Percentiles rank a stretch among this genome's conserved stretches.
phyloP scores from a whole-genome alignment of 2,113 vertebrate species.

The Paralichthys olivaceus region DNA sequence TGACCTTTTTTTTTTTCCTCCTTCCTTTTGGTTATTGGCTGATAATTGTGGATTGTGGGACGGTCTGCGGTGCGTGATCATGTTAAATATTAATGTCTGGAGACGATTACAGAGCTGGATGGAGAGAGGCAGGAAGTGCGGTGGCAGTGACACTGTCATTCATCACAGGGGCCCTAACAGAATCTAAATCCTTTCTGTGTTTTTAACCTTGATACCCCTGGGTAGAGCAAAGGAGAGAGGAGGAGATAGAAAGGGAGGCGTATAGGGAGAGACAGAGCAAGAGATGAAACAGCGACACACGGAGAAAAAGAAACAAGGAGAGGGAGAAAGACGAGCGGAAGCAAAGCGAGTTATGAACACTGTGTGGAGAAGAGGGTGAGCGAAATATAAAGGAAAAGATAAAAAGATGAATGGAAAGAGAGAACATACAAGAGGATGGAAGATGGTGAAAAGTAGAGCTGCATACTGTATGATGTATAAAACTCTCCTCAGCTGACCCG shows the following conservation, averaged over 20 bases:
- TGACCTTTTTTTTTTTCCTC: background rate
- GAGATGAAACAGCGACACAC: conserved; percentile 27
- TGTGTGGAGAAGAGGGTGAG: background rate
- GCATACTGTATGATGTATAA: conserved; percentile 60
- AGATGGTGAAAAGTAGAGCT: conserved; percentile 51
- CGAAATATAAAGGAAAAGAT: conserved; percentile 27
- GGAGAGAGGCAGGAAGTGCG: conserved; percentile 68
- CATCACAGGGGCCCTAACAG: conserved; percentile 71
- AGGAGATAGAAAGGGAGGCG: conserved; percentile 21
- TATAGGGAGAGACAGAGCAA: conserved; percentile 25
- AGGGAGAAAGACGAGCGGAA: conserved; percentile 33
- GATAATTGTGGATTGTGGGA: conserved; percentile 58
- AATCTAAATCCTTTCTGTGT: conserved; percentile 79
- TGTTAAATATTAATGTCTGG: conserved; percentile 82
- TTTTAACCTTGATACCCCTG: conserved; percentile 80
- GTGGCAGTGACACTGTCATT: conserved; percentile 74
- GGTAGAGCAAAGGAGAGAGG: conserved; percentile 21
- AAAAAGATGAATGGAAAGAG: conserved; percentile 42
- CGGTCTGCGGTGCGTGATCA: conserved; percentile 54
- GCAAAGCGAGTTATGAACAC: conserved; percentile 36
- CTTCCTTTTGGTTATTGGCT: conserved; percentile 49
- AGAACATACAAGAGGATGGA: conserved; percentile 21
- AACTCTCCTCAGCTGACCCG: conserved; percentile 60
- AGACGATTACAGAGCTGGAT: conserved; percentile 72
- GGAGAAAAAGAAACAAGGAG: conserved; percentile 1